Evolutionary conservation across 2,113 vertebrate genomes (phyloP).

Genomic region (Ellobius talpinus): DNA sequence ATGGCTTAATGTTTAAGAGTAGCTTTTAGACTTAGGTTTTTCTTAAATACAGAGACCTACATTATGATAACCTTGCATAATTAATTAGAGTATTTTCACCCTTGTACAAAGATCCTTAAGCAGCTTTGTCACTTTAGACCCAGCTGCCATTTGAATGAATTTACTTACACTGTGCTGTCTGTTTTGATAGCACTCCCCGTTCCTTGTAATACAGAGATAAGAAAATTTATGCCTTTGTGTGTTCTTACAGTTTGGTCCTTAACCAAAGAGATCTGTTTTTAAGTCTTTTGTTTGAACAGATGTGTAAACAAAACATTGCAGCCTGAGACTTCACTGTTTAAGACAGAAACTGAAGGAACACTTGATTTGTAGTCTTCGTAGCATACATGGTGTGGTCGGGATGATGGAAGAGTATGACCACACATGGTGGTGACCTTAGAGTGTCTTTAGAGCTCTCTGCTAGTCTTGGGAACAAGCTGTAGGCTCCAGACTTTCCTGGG

Average conservation of each 20-base stretch:
- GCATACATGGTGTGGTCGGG: conserved; percentile 27
- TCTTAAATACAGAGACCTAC: conserved; percentile 58
- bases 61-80: conserved; percentile 65
- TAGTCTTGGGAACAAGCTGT: not conserved
- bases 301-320: conserved; percentile 78
- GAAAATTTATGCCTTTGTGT: conserved; percentile 71
- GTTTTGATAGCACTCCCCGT: conserved; percentile 70
- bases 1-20: conserved; percentile 38
- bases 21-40: conserved; percentile 68
- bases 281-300: conserved; percentile 84
- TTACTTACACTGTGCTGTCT: conserved; percentile 71
- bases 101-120: conserved; percentile 52
- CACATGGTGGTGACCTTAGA: not conserved
- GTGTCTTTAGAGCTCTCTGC: not conserved
- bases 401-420: not conserved
- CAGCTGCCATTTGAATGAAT: conserved; percentile 70
- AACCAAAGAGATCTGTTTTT: conserved; percentile 75
- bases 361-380: conserved; percentile 38
- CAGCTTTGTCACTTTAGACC: conserved; percentile 64
- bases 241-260: conserved; percentile 79
- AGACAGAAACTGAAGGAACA: conserved; percentile 61
- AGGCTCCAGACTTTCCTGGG: not conserved
- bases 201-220: conserved; percentile 79
- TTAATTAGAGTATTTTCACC: conserved; percentile 69
- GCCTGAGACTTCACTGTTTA: conserved; percentile 61